phyloP scores from a whole-genome alignment of 2,888 invertebrate species.

The Augochlorella aurata region DNA sequence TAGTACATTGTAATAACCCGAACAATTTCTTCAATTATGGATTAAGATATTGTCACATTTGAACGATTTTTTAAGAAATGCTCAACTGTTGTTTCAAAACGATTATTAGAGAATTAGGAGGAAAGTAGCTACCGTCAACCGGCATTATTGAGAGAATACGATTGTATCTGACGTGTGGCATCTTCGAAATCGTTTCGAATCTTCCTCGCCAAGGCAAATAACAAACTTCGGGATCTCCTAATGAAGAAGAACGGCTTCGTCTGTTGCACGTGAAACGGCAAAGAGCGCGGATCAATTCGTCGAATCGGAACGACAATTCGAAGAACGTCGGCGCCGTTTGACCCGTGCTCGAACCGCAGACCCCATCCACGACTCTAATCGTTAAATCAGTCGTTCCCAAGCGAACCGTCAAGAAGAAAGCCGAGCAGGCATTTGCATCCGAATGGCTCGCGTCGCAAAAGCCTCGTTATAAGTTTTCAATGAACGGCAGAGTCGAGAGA shows the following conservation, averaged over 20 bases:
- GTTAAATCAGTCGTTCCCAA: slow-evolving; percentile 28
- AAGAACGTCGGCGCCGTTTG: not conserved
- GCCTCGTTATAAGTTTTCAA: slow-evolving; percentile 56
- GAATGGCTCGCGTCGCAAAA: slow-evolving; percentile 52
- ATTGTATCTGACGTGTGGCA: not conserved
- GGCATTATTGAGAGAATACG: not conserved
- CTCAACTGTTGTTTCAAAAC: no score
- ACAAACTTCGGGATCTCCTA: not conserved
- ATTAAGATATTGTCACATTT: no score
- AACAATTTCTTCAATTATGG: no score
- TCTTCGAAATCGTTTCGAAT: not conserved
- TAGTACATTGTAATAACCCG: no score
- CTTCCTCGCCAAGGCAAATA: not conserved
- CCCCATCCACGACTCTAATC: slow-evolving; percentile 17
- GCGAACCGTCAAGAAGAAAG: slow-evolving; percentile 32
- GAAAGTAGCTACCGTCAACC: not conserved
- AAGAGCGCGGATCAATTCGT: slow-evolving; percentile 12
- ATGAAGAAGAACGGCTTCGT: not conserved
- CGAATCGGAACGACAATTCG: not conserved
- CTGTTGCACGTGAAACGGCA: not conserved
- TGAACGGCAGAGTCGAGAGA: slow-evolving; percentile 29
- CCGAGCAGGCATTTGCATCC: slow-evolving; percentile 50
- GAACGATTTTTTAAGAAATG: no score
- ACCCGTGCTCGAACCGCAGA: slow-evolving; percentile 27
- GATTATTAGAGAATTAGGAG: not conserved